Evolutionary conservation across 1,140 invertebrate species (phyloP).

Genomic region (Brachionus sp.): DNA sequence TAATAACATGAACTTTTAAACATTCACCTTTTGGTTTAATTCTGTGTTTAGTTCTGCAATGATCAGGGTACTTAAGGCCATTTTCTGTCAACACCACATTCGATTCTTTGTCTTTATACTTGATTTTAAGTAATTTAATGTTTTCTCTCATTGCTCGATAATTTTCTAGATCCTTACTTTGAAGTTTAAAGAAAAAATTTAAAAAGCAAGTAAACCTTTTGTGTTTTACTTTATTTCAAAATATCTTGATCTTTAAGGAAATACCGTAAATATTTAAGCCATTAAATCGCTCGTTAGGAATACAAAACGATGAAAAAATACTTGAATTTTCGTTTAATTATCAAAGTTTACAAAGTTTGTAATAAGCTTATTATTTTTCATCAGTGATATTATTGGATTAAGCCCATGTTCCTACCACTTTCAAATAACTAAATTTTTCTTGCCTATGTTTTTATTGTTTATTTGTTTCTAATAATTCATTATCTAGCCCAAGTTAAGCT

Average conservation of each 20-base stretch:
- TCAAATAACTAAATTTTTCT: not conserved
- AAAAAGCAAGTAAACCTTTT: slow-evolving; percentile 30
- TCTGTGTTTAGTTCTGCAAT: slow-evolving; percentile 23
- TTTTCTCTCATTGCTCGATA: not conserved
- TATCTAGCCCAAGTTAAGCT: not conserved
- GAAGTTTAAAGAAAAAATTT: not conserved
- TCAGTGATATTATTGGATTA: slow-evolving; percentile 36
- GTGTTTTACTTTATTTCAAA: not conserved
- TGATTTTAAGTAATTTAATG: slow-evolving; percentile 15
- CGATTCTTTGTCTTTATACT: slow-evolving; percentile 16
- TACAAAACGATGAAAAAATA: not conserved
- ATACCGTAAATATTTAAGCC: slow-evolving; percentile 2
- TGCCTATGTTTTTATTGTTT: not conserved
- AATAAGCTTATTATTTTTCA: slow-evolving; percentile 28
- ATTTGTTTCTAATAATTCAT: not conserved
- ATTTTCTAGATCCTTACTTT: not conserved
- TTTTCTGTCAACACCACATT: slow-evolving; percentile 14
- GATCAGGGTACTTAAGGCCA: not conserved
- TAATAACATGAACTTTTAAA: not conserved
- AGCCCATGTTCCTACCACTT: not conserved
- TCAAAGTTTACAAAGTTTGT: slow-evolving; percentile 17
- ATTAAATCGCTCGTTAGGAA: slow-evolving; percentile 11
- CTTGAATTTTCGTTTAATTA: slow-evolving; percentile 8
- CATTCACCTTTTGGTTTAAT: slow-evolving; percentile 33
- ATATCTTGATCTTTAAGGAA: slow-evolving; percentile 18